Conservation (phyloP, 2,888 invertebrate species). For the Odontothrips loti region DNA sequence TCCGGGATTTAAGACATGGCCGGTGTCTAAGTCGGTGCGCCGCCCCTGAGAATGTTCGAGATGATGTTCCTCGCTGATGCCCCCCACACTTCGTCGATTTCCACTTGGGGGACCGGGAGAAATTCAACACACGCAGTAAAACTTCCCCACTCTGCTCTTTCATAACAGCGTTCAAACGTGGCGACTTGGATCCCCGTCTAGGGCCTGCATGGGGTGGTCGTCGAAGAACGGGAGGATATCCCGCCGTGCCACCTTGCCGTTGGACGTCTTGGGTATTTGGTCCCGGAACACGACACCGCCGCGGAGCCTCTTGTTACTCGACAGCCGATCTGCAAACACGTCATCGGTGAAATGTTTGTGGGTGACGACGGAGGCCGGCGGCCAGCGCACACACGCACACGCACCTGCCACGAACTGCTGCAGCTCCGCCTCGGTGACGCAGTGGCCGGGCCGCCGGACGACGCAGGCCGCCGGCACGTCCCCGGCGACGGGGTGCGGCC, state of each 20-base stretch:
- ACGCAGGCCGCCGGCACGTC: background rate
- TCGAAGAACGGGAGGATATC: background rate
- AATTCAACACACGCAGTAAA: no score
- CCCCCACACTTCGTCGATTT: no score
- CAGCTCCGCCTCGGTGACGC: background rate
- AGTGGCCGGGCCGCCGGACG: background rate
- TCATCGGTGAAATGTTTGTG: background rate
- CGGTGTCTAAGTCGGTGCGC: no score
- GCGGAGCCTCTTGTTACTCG: background rate
- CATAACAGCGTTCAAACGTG: no score
- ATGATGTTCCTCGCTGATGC: no score
- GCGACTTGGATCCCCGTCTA: background rate
- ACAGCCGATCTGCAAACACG: background rate
- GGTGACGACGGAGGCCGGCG: background rate
- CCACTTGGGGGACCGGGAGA: no score
- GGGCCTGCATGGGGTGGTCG: background rate
- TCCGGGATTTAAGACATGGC: no score
- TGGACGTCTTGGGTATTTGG: background rate
- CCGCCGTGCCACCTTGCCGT: background rate
- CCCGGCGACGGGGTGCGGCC: background rate
- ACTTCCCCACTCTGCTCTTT: no score
- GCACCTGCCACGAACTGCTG: background rate
- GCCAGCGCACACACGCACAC: background rate
- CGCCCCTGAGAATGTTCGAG: no score
- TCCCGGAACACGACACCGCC: background rate